These are phyloP conservation scores for Coenonympha glycerion DNA, from an alignment of 2,888 invertebrate species.

Conservation along the genomic window DNA sequence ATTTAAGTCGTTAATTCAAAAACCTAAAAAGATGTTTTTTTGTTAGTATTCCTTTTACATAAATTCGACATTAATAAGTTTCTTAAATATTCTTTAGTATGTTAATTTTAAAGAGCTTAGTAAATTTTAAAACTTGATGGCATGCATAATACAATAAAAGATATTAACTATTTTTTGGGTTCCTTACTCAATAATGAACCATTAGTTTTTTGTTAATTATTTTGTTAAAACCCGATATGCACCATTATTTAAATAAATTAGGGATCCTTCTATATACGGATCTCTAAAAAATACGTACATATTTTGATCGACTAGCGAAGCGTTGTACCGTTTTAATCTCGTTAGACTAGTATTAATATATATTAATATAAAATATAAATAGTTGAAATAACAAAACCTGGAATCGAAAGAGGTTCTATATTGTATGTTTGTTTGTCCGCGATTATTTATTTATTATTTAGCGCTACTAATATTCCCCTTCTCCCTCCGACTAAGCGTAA, in stretches of 20 bases:
- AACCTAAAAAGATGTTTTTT: background rate
- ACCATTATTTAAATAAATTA: too few species aligned
- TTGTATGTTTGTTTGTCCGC: too few species aligned
- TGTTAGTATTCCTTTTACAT: background rate
- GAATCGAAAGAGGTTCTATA: too few species aligned
- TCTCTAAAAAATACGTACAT: background rate
- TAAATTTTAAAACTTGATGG: too few species aligned
- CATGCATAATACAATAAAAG: too few species aligned
- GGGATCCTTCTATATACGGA: background rate
- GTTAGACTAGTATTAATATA: conserved; percentile 12
- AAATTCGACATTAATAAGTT: background rate
- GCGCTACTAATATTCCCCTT: background rate
- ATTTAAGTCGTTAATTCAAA: background rate
- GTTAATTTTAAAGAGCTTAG: too few species aligned
- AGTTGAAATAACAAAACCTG: background rate
- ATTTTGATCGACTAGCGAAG: conserved; percentile 17
- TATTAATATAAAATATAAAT: background rate
- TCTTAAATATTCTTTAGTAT: background rate
- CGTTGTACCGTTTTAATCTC: conserved; percentile 22
- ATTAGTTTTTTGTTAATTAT: too few species aligned
- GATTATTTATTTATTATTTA: too few species aligned
- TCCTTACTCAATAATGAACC: too few species aligned
- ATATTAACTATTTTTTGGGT: too few species aligned
- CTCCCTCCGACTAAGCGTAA: too few species aligned
- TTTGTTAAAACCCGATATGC: too few species aligned